phyloP scores from a whole-genome alignment of 2,797 vertebrate genomes.

The Neoniphon sammara region DNA sequence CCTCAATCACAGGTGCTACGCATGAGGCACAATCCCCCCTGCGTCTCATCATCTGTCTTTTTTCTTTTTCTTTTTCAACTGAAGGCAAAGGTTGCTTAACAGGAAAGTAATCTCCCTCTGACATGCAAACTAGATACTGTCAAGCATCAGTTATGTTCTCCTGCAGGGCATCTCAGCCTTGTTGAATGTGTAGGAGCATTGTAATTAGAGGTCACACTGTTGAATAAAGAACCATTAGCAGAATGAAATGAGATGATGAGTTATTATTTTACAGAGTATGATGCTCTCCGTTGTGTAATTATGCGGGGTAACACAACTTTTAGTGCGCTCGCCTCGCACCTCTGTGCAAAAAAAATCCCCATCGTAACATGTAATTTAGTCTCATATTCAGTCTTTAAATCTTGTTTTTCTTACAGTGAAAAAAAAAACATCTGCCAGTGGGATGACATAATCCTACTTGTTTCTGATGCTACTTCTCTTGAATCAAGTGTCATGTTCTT shows the following conservation, averaged over 20 bases:
- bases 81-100: slow-evolving; percentile 12
- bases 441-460: background rate
- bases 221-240: slow-evolving; percentile 40
- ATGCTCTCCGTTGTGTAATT: slow-evolving; percentile 28
- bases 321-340: background rate
- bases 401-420: no score
- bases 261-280: slow-evolving; percentile 27
- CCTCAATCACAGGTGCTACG: slow-evolving; percentile 14
- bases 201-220: slow-evolving; percentile 47
- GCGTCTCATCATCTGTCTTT: slow-evolving; percentile 16
- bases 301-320: slow-evolving; percentile 17
- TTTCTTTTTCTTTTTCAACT: slow-evolving; percentile 13
- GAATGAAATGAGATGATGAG: slow-evolving; percentile 27
- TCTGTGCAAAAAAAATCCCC: no score
- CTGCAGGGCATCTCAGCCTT: slow-evolving; percentile 7
- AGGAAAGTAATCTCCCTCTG: slow-evolving; percentile 17
- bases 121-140: slow-evolving; percentile 31
- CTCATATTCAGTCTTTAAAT: no score
- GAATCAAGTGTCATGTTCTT: no score
- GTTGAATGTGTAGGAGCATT: slow-evolving; percentile 29
- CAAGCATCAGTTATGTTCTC: slow-evolving; percentile 25
- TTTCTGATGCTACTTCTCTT: background rate
- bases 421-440: no score
- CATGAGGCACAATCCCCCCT: slow-evolving; percentile 8
- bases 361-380: no score